phyloP scores from a whole-genome alignment of 2,888 invertebrate species.

The Epinotia brunnichana region DNA sequence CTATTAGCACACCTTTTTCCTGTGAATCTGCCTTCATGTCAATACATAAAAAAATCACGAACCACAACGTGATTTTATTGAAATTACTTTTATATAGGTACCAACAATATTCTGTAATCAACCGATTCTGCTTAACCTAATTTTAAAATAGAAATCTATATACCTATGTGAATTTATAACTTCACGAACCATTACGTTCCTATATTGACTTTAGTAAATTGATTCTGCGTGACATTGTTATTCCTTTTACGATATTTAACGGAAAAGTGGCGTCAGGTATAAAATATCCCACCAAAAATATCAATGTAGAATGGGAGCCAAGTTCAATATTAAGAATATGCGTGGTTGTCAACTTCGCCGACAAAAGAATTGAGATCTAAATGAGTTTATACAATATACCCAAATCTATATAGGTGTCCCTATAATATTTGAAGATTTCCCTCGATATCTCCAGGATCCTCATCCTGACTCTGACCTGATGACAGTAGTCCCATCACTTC shows the following conservation, averaged over 20 bases:
- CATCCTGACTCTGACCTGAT: too few relatives aligned
- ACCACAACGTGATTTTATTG: not conserved
- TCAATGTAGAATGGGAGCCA: too few relatives aligned
- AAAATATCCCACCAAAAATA: too few relatives aligned
- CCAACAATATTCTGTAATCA: not conserved
- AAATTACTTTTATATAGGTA: not conserved
- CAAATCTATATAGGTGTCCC: too few relatives aligned
- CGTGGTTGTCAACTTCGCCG: too few relatives aligned
- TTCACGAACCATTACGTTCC: not conserved
- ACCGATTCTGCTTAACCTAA: not conserved
- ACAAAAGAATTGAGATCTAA: too few relatives aligned
- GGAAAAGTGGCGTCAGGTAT: not conserved
- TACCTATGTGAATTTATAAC: not conserved
- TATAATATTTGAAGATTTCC: too few relatives aligned
- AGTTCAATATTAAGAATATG: too few relatives aligned
- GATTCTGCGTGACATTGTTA: not conserved
- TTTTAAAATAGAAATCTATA: not conserved
- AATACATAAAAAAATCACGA: constrained; percentile 3
- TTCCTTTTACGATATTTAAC: not conserved
- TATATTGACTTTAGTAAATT: not conserved
- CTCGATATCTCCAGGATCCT: too few relatives aligned
- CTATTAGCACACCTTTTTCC: constrained; percentile 25
- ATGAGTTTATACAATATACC: too few relatives aligned
- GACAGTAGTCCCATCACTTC: too few relatives aligned
- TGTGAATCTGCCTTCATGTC: constrained; percentile 7